These are phyloP conservation scores for Neuroscelio doddi DNA, from an alignment of 2,888 invertebrate species.

Conservation along the genomic window DNA sequence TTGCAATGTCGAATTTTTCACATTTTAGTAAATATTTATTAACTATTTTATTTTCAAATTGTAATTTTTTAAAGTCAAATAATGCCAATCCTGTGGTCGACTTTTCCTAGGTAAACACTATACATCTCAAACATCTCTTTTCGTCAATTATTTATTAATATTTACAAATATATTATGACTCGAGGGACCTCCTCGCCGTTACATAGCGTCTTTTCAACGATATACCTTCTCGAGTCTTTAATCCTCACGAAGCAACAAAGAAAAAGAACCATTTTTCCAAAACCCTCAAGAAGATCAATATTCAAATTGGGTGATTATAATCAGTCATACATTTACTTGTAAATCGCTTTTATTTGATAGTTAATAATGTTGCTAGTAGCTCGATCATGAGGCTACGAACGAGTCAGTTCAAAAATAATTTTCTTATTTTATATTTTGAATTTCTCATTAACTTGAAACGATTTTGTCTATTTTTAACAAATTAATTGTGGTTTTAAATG, in stretches of 20 bases:
- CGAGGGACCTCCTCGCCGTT: conserved; percentile 26
- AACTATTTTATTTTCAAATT: too few relatives aligned
- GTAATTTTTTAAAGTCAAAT: neutral
- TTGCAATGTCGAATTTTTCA: too few relatives aligned
- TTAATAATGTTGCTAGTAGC: conserved; percentile 60
- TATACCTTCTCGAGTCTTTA: conserved; percentile 17
- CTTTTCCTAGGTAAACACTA: conserved; percentile 12
- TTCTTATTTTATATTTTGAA: too few relatives aligned
- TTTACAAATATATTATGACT: conserved; percentile 47
- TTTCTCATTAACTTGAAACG: too few relatives aligned
- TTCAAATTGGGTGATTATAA: conserved; percentile 4
- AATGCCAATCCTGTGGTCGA: neutral
- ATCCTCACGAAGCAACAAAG: conserved; percentile 19
- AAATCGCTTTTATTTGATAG: conserved; percentile 64
- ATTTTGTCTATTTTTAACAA: neutral
- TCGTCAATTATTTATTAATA: conserved; percentile 42
- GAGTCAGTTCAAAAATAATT: neutral
- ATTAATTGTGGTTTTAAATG: too few relatives aligned
- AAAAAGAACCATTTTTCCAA: conserved; percentile 3
- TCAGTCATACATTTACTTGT: conserved; percentile 50
- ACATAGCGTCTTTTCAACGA: conserved; percentile 26
- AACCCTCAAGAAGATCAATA: neutral
- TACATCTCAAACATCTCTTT: conserved; percentile 26
- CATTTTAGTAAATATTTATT: too few relatives aligned
- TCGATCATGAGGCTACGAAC: conserved; percentile 1